Conservation (phyloP, 2,797 vertebrate species). For the Neoniphon sammara region DNA sequence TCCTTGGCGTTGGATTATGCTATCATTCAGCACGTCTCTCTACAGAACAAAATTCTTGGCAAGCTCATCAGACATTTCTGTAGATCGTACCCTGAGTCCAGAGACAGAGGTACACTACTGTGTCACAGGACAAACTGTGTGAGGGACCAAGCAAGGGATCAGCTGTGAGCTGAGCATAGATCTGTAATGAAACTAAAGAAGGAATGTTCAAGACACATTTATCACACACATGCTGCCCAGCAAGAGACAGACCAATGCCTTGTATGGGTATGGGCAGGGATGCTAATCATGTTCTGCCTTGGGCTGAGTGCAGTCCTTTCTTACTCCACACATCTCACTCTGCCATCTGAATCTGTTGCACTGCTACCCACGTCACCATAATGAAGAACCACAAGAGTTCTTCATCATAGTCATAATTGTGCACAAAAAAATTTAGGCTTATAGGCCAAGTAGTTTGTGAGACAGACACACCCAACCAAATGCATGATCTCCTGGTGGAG, state of each 20-base stretch:
- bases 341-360: slow-evolving; percentile 23
- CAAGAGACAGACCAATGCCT: slow-evolving; percentile 65
- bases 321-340: slow-evolving; percentile 40
- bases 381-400: too few species aligned
- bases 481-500: too few species aligned
- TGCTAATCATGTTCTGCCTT: slow-evolving; percentile 67
- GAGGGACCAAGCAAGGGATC: slow-evolving; percentile 36
- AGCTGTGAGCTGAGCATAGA: slow-evolving; percentile 64
- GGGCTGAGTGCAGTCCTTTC: slow-evolving; percentile 39
- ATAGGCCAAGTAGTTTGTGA: too few species aligned
- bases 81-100: slow-evolving; percentile 38
- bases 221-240: slow-evolving; percentile 53
- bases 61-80: slow-evolving; percentile 49
- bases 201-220: slow-evolving; percentile 53
- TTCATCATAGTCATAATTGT: too few species aligned
- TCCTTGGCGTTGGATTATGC: slow-evolving; percentile 63
- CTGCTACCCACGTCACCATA: background rate
- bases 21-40: slow-evolving; percentile 62
- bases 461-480: too few species aligned
- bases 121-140: slow-evolving; percentile 42
- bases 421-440: too few species aligned
- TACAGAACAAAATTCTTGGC: slow-evolving; percentile 63
- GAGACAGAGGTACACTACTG: slow-evolving; percentile 50
- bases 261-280: slow-evolving; percentile 75
- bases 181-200: slow-evolving; percentile 56